Percentiles rank a stretch among this genome's conserved stretches.
Conservation (phyloP, 2,113 vertebrate genomes). For the Neodontobutis hainanensis region DNA sequence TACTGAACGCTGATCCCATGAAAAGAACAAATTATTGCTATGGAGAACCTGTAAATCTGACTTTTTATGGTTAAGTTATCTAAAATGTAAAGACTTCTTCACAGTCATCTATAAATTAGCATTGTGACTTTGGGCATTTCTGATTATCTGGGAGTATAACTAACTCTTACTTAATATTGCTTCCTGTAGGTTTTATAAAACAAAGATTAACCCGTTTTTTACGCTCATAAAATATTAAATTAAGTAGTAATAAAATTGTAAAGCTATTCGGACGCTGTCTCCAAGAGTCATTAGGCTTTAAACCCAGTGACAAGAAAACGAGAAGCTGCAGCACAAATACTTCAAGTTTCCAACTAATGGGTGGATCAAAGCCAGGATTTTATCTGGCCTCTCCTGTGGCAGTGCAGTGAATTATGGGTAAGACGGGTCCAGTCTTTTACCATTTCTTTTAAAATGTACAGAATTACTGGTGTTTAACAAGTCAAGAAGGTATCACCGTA, state of each 20-base stretch:
- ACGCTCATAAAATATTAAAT: neutral
- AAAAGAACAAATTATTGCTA: too few species aligned
- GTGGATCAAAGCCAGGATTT: slow-evolving; percentile 74
- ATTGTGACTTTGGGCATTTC: too few species aligned
- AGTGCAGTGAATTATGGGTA: slow-evolving; percentile 32
- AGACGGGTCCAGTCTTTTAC: slow-evolving; percentile 15
- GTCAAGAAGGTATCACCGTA: neutral
- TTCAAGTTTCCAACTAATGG: slow-evolving; percentile 42
- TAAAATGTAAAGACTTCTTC: too few species aligned
- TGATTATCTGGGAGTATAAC: too few species aligned
- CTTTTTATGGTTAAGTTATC: too few species aligned
- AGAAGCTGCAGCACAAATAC: slow-evolving; percentile 33
- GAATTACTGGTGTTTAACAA: neutral
- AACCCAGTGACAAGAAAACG: slow-evolving; percentile 2
- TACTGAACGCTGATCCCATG: too few species aligned
- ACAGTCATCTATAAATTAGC: too few species aligned
- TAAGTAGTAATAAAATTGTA: neutral
- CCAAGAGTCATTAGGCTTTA: neutral
- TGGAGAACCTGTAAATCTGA: too few species aligned
- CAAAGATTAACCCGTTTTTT: neutral
- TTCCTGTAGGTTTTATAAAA: neutral
- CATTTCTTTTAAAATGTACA: slow-evolving; percentile 12
- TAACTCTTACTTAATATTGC: too few species aligned
- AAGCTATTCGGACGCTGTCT: neutral
- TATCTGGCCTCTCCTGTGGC: slow-evolving; percentile 67